These are phyloP conservation scores for Paratrypauchen microcephalus DNA, from an alignment of 2,797 vertebrate species.

Conservation along the genomic window DNA sequence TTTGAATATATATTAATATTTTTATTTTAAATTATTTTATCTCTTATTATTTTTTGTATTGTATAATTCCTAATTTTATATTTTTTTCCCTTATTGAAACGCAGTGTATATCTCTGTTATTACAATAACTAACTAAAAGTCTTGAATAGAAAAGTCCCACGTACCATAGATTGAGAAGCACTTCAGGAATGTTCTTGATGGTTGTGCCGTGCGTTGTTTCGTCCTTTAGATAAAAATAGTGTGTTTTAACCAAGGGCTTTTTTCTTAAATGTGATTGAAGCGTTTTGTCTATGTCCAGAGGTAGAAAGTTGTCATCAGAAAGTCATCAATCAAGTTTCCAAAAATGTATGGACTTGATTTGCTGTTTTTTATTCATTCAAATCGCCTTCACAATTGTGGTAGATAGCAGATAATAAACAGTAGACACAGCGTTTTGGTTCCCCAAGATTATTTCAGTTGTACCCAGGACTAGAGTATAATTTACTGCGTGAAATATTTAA, in stretches of 20 bases:
- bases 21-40: neutral
- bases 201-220: neutral
- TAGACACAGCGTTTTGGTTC: neutral
- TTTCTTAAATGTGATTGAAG: neutral
- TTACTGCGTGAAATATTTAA: neutral
- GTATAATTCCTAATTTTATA: no score
- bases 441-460: neutral
- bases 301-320: neutral
- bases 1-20: neutral
- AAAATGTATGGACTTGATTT: neutral
- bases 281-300: neutral
- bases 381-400: neutral
- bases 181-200: no score
- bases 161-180: neutral
- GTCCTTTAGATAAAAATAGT: neutral
- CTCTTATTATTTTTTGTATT: no score
- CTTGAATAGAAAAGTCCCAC: neutral
- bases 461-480: neutral
- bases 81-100: no score
- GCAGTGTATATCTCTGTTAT: no score
- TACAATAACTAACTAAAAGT: no score
- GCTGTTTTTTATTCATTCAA: neutral
- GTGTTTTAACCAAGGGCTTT: neutral
- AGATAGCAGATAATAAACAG: neutral
- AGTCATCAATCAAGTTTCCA: neutral